Base-by-base conservation (phyloP, 2,113 vertebrate genomes). In the Heterocephalus glaber region DNA sequence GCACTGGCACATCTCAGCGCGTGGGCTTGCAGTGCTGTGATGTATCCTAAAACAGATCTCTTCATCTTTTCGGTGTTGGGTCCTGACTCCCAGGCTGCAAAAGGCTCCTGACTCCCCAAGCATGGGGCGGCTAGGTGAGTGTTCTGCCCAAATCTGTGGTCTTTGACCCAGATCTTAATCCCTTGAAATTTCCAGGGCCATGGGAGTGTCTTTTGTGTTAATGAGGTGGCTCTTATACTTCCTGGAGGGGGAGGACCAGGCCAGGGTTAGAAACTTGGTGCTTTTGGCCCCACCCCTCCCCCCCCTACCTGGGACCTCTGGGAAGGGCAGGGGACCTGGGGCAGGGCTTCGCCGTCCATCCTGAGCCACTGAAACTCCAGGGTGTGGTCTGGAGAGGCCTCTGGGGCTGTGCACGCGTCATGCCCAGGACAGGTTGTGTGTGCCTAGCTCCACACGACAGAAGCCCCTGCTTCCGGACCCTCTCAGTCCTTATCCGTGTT, bases 341-440 rank as follows among this genome's bases (percentile, higher is more conserved):
- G 17, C n/a, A 20, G 56, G 56, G 56, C 4, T 17, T 17, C 56
- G 19, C 56, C 12, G 17, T 17, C 56, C 5, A 33, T 63, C 54
- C 26, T 35, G n/a, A 58, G 87, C 14, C n/a, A 65, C n/a, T 9
- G 52, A 74, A 33, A 19, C 49, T 17, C 38, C 56, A 8, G 24
- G 65, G 26, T 33, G 13, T 2, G 1, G 17, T 76, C 9, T 63
- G n/a, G n/a, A 1, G 13, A 66, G 41, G 5, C n/a, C 80, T 79
- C 63, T 17, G 33, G 44, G 35, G 24, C 58, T 58, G 30, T 33
- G n/a, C 8, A 35, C 16, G 44, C 0, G 22, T 38, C 28, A 14
- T 7, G 5, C 28, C 10, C 22, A 17, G 54, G 33, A 47, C 22
- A 16, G 22, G 6, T 58, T 8, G n/a, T 24, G 2, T 0, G 3